These are phyloP conservation scores for Oxyruncus cristatus DNA, from an alignment of 2,113 vertebrate genomes.

Conservation along the genomic window DNA sequence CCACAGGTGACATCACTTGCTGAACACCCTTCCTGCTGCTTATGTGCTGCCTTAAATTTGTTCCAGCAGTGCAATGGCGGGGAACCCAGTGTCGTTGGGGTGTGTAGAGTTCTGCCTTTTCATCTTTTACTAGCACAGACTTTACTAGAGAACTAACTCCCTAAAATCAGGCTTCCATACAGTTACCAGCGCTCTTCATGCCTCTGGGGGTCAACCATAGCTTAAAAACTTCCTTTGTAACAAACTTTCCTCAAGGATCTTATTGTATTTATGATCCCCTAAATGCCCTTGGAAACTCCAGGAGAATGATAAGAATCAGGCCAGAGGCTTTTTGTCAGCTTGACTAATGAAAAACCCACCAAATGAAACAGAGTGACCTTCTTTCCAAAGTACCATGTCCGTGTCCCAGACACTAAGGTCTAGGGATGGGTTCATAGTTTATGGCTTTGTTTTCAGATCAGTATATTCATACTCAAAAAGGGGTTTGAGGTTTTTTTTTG, in stretches of 20 bases:
- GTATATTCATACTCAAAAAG: background rate
- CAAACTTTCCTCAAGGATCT: background rate
- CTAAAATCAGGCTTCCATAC: background rate
- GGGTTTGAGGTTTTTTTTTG: background rate
- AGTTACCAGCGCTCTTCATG: background rate
- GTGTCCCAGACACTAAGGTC: background rate
- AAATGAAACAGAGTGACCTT: background rate
- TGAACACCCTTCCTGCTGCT: background rate
- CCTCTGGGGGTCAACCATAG: background rate
- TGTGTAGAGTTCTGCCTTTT: background rate
- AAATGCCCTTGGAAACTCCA: background rate
- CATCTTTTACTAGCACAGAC: background rate
- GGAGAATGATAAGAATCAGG: background rate
- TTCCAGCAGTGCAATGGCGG: background rate
- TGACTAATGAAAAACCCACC: conserved; percentile 5
- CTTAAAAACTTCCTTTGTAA: background rate
- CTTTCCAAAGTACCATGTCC: background rate
- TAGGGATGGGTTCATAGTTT: background rate
- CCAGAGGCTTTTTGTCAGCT: background rate
- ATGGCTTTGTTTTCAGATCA: background rate
- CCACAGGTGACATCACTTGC: accelerated
- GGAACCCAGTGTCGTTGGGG: background rate
- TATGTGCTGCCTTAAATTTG: background rate
- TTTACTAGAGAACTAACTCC: background rate
- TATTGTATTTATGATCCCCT: background rate